Evolutionary conservation across 2,113 vertebrate genomes (phyloP), one percentile per base, ranked within the genome.

Genomic region (Gobiocypris rarus): DNA sequence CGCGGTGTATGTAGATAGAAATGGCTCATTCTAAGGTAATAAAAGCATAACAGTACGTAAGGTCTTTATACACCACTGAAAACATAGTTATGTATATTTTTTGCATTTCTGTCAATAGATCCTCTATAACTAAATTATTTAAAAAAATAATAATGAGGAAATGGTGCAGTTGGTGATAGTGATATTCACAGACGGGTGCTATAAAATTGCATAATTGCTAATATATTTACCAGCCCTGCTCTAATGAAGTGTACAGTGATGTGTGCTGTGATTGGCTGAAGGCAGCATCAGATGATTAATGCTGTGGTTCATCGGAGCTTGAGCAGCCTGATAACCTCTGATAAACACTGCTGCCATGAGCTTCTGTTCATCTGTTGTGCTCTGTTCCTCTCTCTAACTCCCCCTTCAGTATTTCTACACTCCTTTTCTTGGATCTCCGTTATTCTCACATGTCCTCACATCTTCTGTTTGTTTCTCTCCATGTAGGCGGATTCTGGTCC

Each of bases 401-500:
- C 63, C 73, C 63, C 6, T 65, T 41, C 10, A 10, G 31, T 61
- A 3, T 17, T 22, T 75, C 73, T 54, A 65, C 7, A 48, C 45
- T 52, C 71, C 41, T 43, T 28, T 43, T 52, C 24, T 54, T 75
- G 45, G 9, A 50, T 75, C 73, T 75, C 73, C 48, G 6, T 54
- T 13, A 26, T 26, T 75, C 74, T 75, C 26, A 17, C 26, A 52
- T 26, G 48, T 48, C 24, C 28, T 52, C 17, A 54, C 71, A 71
- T 38, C 9, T 26, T 71, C 84, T 84, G 85, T 89, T 83, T 76
- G 85, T 83, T 2, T 59, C 78, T 86, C 83, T 79, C 71, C 73
- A 31, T 54, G 5, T 90, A 99, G 97, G 91, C 94, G 6, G 76
- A 58, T 75, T 88, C 91, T 3, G 94, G 92, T 77, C 97, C 96